These are phyloP conservation scores for Siniperca obscura DNA, from an alignment of 2,797 vertebrate genomes.

Conservation along the genomic window DNA sequence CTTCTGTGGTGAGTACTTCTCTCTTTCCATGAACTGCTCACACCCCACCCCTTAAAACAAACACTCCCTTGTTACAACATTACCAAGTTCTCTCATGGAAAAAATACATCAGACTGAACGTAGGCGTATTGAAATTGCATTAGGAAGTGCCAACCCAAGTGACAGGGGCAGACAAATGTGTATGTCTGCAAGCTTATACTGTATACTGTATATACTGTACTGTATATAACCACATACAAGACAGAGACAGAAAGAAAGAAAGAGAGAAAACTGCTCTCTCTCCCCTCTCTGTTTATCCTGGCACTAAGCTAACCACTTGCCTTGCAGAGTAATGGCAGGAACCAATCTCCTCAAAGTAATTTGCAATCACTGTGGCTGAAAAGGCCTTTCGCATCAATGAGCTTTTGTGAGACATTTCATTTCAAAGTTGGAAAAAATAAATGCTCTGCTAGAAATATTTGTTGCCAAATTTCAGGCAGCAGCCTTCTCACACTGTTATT, in stretches of 20 bases:
- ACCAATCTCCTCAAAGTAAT: slow-evolving; percentile 78
- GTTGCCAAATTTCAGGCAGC: slow-evolving; percentile 40
- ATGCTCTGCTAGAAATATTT: slow-evolving; percentile 53
- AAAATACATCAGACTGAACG: slow-evolving; percentile 57
- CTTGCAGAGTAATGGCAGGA: slow-evolving; percentile 66
- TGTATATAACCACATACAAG: slow-evolving; percentile 6
- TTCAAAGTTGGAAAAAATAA: slow-evolving; percentile 63
- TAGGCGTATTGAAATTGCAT: neutral
- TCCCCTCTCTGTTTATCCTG: slow-evolving; percentile 62
- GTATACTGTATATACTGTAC: slow-evolving; percentile 25
- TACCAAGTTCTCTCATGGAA: slow-evolving; percentile 64
- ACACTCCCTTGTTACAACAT: slow-evolving; percentile 73
- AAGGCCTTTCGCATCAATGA: slow-evolving; percentile 70
- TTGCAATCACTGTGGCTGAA: slow-evolving; percentile 75
- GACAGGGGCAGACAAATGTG: slow-evolving; percentile 28
- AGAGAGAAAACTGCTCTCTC: slow-evolving; percentile 10
- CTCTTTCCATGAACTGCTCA: slow-evolving; percentile 46
- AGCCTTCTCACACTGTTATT: slow-evolving; percentile 38
- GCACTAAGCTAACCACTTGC: slow-evolving; percentile 55
- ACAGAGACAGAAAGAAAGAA: slow-evolving; percentile 7
- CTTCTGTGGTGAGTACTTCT: slow-evolving; percentile 27
- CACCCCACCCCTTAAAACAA: slow-evolving; percentile 65
- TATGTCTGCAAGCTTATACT: slow-evolving; percentile 1
- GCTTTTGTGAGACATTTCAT: slow-evolving; percentile 69
- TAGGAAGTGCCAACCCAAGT: slow-evolving; percentile 16